These are phyloP conservation scores for Heliconius nattereri DNA, from an alignment of 1,140 invertebrate species.

Conservation along the genomic window DNA sequence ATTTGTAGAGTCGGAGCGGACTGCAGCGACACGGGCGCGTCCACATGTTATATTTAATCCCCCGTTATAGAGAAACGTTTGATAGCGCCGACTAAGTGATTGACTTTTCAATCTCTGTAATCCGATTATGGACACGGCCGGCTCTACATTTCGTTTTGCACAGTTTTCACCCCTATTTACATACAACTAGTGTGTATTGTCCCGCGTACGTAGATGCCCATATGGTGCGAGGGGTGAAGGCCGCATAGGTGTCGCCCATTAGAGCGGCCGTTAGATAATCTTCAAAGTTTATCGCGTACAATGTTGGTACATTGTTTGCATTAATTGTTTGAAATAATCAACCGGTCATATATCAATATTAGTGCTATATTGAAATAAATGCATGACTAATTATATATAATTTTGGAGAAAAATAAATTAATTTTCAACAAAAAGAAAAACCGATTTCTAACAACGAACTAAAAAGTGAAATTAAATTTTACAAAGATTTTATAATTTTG, in stretches of 20 bases:
- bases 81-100: conserved; percentile 75
- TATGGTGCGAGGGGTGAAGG: conserved; percentile 48
- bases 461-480: too few species aligned
- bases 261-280: conserved; percentile 45
- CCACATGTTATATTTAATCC: conserved; percentile 48
- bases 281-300: conserved; percentile 37
- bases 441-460: too few species aligned
- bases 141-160: conserved; percentile 28
- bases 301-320: conserved; percentile 28
- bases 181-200: conserved; percentile 5
- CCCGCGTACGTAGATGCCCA: conserved; percentile 30
- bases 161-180: conserved; percentile 39
- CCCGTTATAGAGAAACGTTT: conserved; percentile 63
- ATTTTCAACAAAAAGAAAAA: too few species aligned
- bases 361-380: background rate
- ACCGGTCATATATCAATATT: background rate
- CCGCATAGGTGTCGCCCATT: conserved; percentile 53
- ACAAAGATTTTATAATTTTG: too few species aligned
- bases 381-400: too few species aligned
- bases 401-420: too few species aligned
- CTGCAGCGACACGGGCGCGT: conserved; percentile 42
- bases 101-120: conserved; percentile 79
- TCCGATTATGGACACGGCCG: conserved; percentile 66
- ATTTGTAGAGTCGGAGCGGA: conserved; percentile 40
- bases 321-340: conserved; percentile 23